These are phyloP conservation scores for Zaprionus capensis DNA, from an alignment of 1,140 invertebrate species.

Conservation along the genomic window DNA sequence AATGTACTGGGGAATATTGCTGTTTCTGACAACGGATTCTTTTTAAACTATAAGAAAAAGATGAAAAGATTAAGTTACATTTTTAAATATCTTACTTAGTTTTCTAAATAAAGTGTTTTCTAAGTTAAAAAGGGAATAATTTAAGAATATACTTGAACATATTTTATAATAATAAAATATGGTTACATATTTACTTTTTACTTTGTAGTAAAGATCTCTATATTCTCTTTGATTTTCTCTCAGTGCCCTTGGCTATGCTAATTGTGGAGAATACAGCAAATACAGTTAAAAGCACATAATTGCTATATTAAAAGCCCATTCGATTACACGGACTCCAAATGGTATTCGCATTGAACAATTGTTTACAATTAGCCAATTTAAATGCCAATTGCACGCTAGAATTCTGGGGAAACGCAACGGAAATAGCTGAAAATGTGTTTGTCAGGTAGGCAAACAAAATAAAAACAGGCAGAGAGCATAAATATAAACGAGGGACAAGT, in stretches of 20 bases:
- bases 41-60: too few relatives aligned
- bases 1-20: too few relatives aligned
- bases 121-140: too few relatives aligned
- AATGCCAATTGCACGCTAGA: constrained; percentile 27
- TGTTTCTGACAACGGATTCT: too few relatives aligned
- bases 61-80: too few relatives aligned
- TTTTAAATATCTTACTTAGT: too few relatives aligned
- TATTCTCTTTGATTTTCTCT: neutral
- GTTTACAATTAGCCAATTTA: constrained; percentile 37
- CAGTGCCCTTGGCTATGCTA: neutral
- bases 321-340: constrained; percentile 1
- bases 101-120: too few relatives aligned
- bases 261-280: neutral
- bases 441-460: constrained; percentile 1
- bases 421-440: constrained; percentile 34
- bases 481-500: constrained; percentile 27
- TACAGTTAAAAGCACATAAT: constrained; percentile 27
- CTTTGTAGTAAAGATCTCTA: too few relatives aligned
- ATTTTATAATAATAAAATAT: too few relatives aligned
- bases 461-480: constrained; percentile 10
- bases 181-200: too few relatives aligned
- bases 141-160: too few relatives aligned
- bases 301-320: constrained; percentile 19
- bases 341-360: constrained; percentile 20
- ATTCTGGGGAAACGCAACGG: constrained; percentile 30